Evolutionary conservation across 2,113 vertebrate species (phyloP), one percentile per base, ranked within the genome.

Genomic region (Ameiurus melas): DNA sequence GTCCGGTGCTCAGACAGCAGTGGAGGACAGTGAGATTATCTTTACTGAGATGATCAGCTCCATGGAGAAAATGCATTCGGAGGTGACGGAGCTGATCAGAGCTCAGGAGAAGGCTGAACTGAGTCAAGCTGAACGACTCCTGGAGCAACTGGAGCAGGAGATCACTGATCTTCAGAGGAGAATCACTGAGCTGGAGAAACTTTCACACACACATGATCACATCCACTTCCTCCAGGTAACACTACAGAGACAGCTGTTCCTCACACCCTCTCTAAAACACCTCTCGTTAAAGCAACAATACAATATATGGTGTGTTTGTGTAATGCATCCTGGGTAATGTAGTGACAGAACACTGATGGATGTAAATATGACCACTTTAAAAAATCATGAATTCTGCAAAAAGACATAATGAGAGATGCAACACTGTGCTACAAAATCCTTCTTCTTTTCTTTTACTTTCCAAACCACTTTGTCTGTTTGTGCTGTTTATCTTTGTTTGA

Each of bases 191-290:
- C n/a, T n/a, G n/a, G n/a, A n/a, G 39, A 71, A 91, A 47, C 55
- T 92, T 81, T 89, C 86, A 57, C 71, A 85, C 75, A 88, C 85
- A 88, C 82, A 89, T 0, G 70, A 90, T 83, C 77, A 92, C 83
- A 68, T 85, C 64, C 79, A 88, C 14, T 91, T 89, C 85, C 79
- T 88, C 3, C 70, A 84, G 84, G 89, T 90, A 89, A 57, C 55
- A n/a, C 39, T 39, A 39, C 39, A 39, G 39, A 39, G 39, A 2
- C 39, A 39, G 39, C 39, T 39, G 39, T 39, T 39, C 39, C 39
- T 39, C 39, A 39, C 39, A 39, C 39, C 0, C 39, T 39, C 39
- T n/a, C 4, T 39, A 39, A 39, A 39, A 39, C 39, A 39, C 39
- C 39, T 39, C 2, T 39, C 39, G 39, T 39, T 39, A 39, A 39